Evolutionary conservation across 2,888 invertebrate genomes (phyloP).

Genomic region (Ellobium chinense): DNA sequence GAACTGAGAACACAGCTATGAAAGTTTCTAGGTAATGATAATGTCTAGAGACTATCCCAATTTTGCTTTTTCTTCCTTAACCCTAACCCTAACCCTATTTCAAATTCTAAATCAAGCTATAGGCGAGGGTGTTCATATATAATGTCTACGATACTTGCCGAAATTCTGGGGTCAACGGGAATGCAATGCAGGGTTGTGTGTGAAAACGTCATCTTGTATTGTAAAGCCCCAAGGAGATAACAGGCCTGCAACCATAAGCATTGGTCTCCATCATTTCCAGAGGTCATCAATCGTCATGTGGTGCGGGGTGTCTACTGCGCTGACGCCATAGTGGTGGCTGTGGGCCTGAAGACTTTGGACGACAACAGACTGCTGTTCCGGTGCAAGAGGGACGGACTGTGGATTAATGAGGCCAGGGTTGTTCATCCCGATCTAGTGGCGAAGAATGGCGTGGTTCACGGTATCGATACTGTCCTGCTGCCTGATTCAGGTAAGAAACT

Average conservation of each 20-base stretch:
- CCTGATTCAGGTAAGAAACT: conserved; percentile 79
- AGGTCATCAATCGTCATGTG: conserved; percentile 80
- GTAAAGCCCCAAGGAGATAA: neutral
- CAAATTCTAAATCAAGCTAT: too few species aligned
- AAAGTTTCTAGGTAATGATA: too few species aligned
- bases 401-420: conserved; percentile 77
- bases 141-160: too few species aligned
- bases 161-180: too few species aligned
- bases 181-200: too few species aligned
- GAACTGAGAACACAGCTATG: too few species aligned
- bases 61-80: too few species aligned
- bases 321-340: conserved; percentile 80
- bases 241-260: neutral
- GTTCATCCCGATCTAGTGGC: conserved; percentile 78
- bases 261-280: too few species aligned
- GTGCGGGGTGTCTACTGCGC: conserved; percentile 80
- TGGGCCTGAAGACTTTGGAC: conserved; percentile 78
- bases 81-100: too few species aligned
- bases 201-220: too few species aligned
- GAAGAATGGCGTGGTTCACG: conserved; percentile 80
- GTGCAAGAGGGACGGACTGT: conserved; percentile 79
- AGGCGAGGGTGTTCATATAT: too few species aligned
- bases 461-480: conserved; percentile 80
- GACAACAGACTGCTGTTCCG: conserved; percentile 77
- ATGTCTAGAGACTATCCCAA: too few species aligned